Evolutionary conservation across 1,140 invertebrate genomes (phyloP).

Genomic region (Drosophila willistoni): DNA sequence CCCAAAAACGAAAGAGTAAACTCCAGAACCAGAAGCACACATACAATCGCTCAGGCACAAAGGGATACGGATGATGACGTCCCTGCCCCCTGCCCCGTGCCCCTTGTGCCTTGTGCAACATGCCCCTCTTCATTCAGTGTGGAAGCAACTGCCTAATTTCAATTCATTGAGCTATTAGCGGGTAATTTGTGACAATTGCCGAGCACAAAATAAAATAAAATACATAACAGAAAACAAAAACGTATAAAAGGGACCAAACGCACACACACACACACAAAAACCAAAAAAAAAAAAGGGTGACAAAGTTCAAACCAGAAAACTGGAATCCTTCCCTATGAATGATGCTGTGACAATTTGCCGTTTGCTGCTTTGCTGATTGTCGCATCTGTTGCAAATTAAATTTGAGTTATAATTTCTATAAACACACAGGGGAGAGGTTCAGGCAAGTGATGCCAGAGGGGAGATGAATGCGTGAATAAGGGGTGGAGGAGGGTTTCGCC

Average conservation of each 20-base stretch:
- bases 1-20: constrained; percentile 55
- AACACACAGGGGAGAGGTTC: constrained; percentile 48
- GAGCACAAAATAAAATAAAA: constrained; percentile 32
- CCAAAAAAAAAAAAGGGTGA: constrained; percentile 58
- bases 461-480: constrained; percentile 43
- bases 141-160: constrained; percentile 50
- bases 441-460: constrained; percentile 19
- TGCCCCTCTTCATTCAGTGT: background rate
- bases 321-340: constrained; percentile 33
- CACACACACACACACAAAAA: too few species aligned
- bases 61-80: too few species aligned
- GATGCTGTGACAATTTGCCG: constrained; percentile 40
- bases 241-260: constrained; percentile 1
- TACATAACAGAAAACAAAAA: constrained; percentile 27
- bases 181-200: constrained; percentile 78
- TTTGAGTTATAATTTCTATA: constrained; percentile 81
- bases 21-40: constrained; percentile 39
- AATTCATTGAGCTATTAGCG: constrained; percentile 81
- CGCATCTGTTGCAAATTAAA: constrained; percentile 83
- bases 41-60: too few species aligned
- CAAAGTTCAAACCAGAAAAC: constrained; percentile 74
- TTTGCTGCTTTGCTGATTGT: constrained; percentile 58
- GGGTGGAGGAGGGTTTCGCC: constrained; percentile 56
- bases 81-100: background rate
- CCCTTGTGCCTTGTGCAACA: background rate